phyloP scores from a whole-genome alignment of 2,888 invertebrate genomes.

The Nephrotoma appendiculata region DNA sequence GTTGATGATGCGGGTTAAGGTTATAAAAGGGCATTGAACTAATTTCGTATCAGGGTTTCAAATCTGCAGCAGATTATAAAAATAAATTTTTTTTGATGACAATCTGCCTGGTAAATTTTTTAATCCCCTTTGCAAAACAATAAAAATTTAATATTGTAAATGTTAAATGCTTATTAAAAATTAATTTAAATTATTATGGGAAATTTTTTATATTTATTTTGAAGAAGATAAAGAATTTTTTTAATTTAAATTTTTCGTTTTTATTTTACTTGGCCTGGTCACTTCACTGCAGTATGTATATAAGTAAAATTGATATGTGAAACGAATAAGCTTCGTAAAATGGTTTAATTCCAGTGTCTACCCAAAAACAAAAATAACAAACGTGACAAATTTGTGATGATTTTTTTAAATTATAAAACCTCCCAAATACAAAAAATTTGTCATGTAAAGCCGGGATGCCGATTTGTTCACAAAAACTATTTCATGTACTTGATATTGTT shows the following conservation, averaged over 20 bases:
- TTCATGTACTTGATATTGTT: conserved; percentile 1
- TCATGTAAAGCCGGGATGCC: too few relatives aligned
- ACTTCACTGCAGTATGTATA: neutral
- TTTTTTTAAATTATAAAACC: neutral
- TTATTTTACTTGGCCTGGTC: neutral
- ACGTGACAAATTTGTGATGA: neutral
- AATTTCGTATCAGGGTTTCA: neutral
- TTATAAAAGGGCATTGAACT: neutral
- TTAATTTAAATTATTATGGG: neutral
- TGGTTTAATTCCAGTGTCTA: neutral
- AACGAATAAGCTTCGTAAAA: neutral
- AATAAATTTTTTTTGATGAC: neutral
- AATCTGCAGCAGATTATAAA: neutral
- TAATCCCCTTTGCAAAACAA: neutral
- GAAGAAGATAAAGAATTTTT: neutral
- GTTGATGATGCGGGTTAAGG: neutral
- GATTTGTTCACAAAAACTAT: neutral
- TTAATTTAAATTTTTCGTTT: neutral
- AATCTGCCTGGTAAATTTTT: neutral
- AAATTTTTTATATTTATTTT: neutral
- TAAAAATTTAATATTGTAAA: neutral
- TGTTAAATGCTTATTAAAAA: neutral
- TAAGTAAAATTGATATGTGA: neutral
- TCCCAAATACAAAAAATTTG: neutral
- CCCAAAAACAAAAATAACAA: neutral